phyloP scores from a whole-genome alignment of 2,797 vertebrate genomes.

The Gymnothorax javanicus region DNA sequence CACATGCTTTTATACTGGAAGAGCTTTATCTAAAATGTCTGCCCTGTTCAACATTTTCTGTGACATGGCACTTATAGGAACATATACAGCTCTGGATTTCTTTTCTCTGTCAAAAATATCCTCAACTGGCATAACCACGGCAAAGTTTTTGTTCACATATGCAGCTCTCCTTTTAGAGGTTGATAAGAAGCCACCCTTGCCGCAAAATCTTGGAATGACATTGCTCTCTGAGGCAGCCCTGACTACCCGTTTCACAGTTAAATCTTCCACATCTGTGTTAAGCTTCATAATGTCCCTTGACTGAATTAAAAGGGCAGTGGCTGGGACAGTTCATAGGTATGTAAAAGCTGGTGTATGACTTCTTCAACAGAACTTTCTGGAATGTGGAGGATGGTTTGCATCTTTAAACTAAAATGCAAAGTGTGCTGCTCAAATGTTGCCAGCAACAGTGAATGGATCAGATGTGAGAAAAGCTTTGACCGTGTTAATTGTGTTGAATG shows the following conservation, averaged over 20 bases:
- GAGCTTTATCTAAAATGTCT: constrained; percentile 33
- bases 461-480: too few species aligned
- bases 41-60: constrained; percentile 29
- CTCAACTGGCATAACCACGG: constrained; percentile 32
- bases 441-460: too few species aligned
- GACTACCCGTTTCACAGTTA: constrained; percentile 35
- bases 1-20: constrained; percentile 25
- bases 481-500: too few species aligned
- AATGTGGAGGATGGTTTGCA: constrained; percentile 39
- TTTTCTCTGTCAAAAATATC: constrained; percentile 31
- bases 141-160: constrained; percentile 31
- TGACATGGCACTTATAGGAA: constrained; percentile 28
- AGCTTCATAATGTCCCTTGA: constrained; percentile 24
- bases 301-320: constrained; percentile 35
- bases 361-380: constrained; percentile 37
- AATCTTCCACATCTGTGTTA: constrained; percentile 32
- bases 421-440: too few species aligned
- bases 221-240: background rate
- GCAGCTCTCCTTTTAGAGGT: constrained; percentile 34
- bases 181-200: constrained; percentile 29
- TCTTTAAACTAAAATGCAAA: too few species aligned
- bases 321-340: constrained; percentile 41
- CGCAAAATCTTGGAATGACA: constrained; percentile 33
- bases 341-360: constrained; percentile 29
- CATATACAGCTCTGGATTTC: constrained; percentile 33